These are phyloP conservation scores for Orchesella flavescens DNA, from an alignment of 2,888 invertebrate genomes.

Conservation along the genomic window DNA sequence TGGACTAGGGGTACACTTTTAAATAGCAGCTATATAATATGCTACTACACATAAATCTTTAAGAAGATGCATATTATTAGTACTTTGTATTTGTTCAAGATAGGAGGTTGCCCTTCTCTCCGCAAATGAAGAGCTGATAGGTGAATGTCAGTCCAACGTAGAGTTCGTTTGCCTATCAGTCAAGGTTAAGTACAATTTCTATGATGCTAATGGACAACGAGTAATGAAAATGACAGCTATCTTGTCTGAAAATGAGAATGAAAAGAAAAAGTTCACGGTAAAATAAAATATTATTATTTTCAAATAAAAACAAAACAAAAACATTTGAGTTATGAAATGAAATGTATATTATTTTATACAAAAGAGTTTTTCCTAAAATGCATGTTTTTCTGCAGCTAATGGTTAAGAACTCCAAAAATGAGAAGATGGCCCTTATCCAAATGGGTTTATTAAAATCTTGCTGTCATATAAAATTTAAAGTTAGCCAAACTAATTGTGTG, in stretches of 20 bases:
- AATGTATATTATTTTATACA: too few relatives aligned
- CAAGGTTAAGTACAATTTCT: constrained; percentile 51
- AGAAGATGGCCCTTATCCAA: constrained; percentile 44
- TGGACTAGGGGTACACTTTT: constrained; percentile 39
- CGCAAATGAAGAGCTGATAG: constrained; percentile 31
- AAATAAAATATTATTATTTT: neutral
- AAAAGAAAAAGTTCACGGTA: constrained; percentile 27
- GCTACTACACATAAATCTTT: neutral
- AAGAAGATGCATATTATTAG: too few relatives aligned
- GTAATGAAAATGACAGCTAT: constrained; percentile 43
- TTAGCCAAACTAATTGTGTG: neutral
- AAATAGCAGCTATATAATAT: neutral
- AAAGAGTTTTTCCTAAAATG: too few relatives aligned
- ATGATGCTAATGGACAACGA: constrained; percentile 32
- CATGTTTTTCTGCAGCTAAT: constrained; percentile 29
- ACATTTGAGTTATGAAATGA: too few relatives aligned
- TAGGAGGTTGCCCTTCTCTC: constrained; percentile 43
- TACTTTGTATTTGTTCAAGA: neutral
- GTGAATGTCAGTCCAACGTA: constrained; percentile 44
- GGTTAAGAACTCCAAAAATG: constrained; percentile 31
- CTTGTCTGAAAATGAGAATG: constrained; percentile 10
- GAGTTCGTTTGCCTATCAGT: constrained; percentile 46
- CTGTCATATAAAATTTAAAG: constrained; percentile 43
- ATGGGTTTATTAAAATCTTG: constrained; percentile 46
- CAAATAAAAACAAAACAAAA: too few relatives aligned